phyloP scores from a whole-genome alignment of 2,888 invertebrate species.

The Drosophila robusta region DNA sequence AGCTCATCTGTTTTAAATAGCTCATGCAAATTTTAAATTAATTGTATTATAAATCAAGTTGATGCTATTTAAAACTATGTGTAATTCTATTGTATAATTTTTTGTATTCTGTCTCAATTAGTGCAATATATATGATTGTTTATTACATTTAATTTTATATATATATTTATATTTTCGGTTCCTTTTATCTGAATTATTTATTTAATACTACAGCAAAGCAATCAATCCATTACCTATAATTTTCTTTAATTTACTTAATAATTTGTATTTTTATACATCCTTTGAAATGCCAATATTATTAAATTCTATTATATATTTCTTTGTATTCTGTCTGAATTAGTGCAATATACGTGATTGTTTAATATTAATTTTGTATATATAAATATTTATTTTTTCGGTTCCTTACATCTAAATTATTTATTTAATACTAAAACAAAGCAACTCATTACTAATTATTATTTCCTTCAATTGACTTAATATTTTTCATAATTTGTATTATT shows the following conservation, averaged over 20 bases:
- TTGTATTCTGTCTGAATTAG: slow-evolving; percentile 12
- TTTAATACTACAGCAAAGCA: background rate
- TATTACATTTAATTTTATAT: background rate
- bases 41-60: slow-evolving; percentile 7
- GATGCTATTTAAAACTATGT: background rate
- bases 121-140: slow-evolving; percentile 54
- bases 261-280: slow-evolving; percentile 3
- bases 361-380: slow-evolving; percentile 2
- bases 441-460: background rate
- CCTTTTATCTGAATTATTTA: slow-evolving; percentile 10
- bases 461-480: slow-evolving; percentile 3
- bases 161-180: slow-evolving; percentile 3
- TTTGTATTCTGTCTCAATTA: background rate
- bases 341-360: slow-evolving; percentile 53
- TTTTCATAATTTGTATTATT: background rate
- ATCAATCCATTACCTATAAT: background rate
- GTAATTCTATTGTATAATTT: background rate
- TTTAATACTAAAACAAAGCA: background rate
- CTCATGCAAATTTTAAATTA: slow-evolving; percentile 16
- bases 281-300: slow-evolving; percentile 26
- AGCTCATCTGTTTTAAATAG: background rate
- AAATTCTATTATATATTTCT: background rate
- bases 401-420: slow-evolving; percentile 9
- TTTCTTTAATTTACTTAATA: slow-evolving; percentile 1
- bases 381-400: slow-evolving; percentile 4